Evolutionary conservation across 2,113 vertebrate genomes (phyloP).

Genomic region (Pholis gunnellus): DNA sequence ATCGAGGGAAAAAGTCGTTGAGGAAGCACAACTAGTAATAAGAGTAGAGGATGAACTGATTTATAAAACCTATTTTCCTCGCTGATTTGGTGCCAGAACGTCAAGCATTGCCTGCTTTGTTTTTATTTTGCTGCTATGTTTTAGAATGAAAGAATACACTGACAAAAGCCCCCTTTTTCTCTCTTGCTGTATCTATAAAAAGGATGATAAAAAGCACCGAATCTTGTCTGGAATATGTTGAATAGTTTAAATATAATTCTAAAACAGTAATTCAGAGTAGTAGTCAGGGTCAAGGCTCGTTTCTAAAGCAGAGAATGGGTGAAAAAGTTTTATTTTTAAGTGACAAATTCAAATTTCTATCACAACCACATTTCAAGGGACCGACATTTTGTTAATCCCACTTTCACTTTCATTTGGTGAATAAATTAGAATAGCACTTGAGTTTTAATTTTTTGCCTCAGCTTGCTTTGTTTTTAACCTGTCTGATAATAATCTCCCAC

Average conservation of each 20-base stretch:
- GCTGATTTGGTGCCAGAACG: background rate
- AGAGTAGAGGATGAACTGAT: background rate
- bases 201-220: constrained; percentile 10
- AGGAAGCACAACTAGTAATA: background rate
- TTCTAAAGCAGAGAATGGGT: constrained; percentile 4
- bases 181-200: background rate
- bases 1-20: background rate
- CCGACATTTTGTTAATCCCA: constrained; percentile 28
- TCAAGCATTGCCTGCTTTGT: background rate
- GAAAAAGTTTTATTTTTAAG: constrained; percentile 45
- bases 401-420: constrained; percentile 39
- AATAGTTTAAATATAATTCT: constrained; percentile 39
- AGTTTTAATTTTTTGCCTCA: background rate
- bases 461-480: constrained; percentile 1
- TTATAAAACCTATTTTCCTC: background rate
- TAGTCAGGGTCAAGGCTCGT: constrained; percentile 33
- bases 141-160: constrained; percentile 7
- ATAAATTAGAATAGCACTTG: constrained; percentile 37
- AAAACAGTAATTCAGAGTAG: constrained; percentile 10
- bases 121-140: background rate
- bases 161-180: background rate
- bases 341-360: constrained; percentile 46
- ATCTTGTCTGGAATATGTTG: constrained; percentile 54
- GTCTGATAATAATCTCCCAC: constrained; percentile 34
- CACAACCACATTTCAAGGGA: constrained; percentile 42